Evolutionary conservation across 2,113 vertebrate genomes (phyloP), one percentile per base, ranked within the genome.

Genomic region (Spea bombifrons): DNA sequence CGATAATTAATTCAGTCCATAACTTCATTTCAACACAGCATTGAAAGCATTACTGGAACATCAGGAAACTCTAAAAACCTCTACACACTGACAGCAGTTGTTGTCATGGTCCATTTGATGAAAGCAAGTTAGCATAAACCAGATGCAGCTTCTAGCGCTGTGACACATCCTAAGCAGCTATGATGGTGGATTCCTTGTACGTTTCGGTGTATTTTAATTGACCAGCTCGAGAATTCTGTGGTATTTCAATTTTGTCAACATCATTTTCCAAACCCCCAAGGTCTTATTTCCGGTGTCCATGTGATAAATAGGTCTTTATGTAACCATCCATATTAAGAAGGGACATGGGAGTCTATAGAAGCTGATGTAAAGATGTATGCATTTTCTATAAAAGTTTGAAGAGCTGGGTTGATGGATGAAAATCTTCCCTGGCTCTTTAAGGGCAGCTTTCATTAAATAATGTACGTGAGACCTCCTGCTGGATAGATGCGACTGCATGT

Each of bases 51-150:
- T 45, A 44, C 65, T 9, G 8, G 65, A 46, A 12, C 7, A 45
- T 67, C 65, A 67, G 10, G 12, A 67, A 67, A 3, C 47, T 8
- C 30, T 47, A 13, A 47, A 13, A 67, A 67, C 66, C 47, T 9
- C 65, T 30, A 3, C 7, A 47, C 46, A 47, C 10, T 10, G 44
- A 67, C 66, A 67, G 66, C 43, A 47, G 30, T 43, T 47, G 45
- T 43, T 13, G 66, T 47, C 66, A 47, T 13, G 43, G 64, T 16
- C 64, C 64, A 66, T 67, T 67, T 67, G 66, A 15, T 67, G 30
- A 17, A 65, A 65, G 66, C 12, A 47, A 67, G 66, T 67, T 67
- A 46, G 66, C 66, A 67, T 67, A 67, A 47, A 67, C 9, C 66
- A 47, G 45, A 47, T 47, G 3, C 5, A 8, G 8, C 30, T 5